These are phyloP conservation scores for Drosophila navojoa DNA, from an alignment of 1,140 invertebrate genomes.

Conservation along the genomic window DNA sequence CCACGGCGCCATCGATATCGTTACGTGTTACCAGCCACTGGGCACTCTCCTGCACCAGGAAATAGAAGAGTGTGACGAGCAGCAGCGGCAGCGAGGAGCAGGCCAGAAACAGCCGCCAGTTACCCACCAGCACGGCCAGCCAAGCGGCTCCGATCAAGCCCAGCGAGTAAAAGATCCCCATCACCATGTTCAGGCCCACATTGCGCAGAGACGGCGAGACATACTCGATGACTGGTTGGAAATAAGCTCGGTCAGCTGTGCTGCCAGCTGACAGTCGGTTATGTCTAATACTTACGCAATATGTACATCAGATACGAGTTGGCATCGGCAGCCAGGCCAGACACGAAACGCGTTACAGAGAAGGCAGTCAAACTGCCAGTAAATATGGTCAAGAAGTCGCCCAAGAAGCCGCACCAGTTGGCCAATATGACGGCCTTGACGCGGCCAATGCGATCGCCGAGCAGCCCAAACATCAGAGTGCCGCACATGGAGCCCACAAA, in stretches of 20 bases:
- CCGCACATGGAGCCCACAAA: slow-evolving; percentile 86
- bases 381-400: slow-evolving; percentile 85
- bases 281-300: slow-evolving; percentile 82
- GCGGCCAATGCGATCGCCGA: slow-evolving; percentile 86
- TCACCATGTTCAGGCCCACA: slow-evolving; percentile 85
- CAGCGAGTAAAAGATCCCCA: slow-evolving; percentile 86
- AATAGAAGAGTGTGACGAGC: slow-evolving; percentile 84
- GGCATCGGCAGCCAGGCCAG: slow-evolving; percentile 85
- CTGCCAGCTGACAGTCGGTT: background rate
- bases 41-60: slow-evolving; percentile 86
- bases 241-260: background rate
- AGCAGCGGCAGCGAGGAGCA: slow-evolving; percentile 84
- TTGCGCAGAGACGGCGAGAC: slow-evolving; percentile 85
- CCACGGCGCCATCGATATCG: slow-evolving; percentile 84
- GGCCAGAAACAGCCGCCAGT: slow-evolving; percentile 85
- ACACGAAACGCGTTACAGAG: slow-evolving; percentile 85
- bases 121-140: slow-evolving; percentile 84
- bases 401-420: slow-evolving; percentile 85
- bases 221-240: slow-evolving; percentile 86
- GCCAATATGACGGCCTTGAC: slow-evolving; percentile 85
- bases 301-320: slow-evolving; percentile 87
- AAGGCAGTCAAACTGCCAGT: slow-evolving; percentile 83
- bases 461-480: slow-evolving; percentile 85
- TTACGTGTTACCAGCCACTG: slow-evolving; percentile 87
- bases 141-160: slow-evolving; percentile 85